Evolutionary conservation across 2,888 invertebrate species (phyloP).

Genomic region (Macropis europaea): DNA sequence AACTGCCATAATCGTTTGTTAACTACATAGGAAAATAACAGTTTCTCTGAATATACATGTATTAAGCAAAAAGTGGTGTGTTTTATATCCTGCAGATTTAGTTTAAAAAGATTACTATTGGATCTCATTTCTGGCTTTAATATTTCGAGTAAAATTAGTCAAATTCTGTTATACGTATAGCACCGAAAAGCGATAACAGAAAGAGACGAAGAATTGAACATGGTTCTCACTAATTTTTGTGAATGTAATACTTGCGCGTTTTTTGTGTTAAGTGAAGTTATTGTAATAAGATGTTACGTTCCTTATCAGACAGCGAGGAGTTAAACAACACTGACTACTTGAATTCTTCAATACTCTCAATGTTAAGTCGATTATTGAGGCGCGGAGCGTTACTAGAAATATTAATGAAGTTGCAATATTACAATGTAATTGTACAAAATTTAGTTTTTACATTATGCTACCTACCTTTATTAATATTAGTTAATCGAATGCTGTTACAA

Average conservation of each 20-base stretch:
- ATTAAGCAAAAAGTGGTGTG: constrained; percentile 26
- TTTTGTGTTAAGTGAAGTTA: constrained; percentile 14
- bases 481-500: not conserved
- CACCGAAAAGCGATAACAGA: not conserved
- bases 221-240: constrained; percentile 1
- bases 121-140: constrained; percentile 30
- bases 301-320: too few species aligned
- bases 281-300: constrained; percentile 18
- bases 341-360: constrained; percentile 7
- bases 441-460: constrained; percentile 13
- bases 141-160: not conserved
- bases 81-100: constrained; percentile 22
- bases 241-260: constrained; percentile 10
- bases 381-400: not conserved
- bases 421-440: constrained; percentile 17
- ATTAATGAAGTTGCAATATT: constrained; percentile 21
- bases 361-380: not conserved
- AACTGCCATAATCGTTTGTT: constrained; percentile 39
- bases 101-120: constrained; percentile 1
- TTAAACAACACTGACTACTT: too few species aligned
- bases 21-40: constrained; percentile 1
- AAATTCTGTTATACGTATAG: not conserved
- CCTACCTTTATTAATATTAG: constrained; percentile 12
- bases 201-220: not conserved
- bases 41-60: constrained; percentile 5